Evolutionary conservation across 2,113 vertebrate species (phyloP).

Genomic region (Rhinoderma darwinii): DNA sequence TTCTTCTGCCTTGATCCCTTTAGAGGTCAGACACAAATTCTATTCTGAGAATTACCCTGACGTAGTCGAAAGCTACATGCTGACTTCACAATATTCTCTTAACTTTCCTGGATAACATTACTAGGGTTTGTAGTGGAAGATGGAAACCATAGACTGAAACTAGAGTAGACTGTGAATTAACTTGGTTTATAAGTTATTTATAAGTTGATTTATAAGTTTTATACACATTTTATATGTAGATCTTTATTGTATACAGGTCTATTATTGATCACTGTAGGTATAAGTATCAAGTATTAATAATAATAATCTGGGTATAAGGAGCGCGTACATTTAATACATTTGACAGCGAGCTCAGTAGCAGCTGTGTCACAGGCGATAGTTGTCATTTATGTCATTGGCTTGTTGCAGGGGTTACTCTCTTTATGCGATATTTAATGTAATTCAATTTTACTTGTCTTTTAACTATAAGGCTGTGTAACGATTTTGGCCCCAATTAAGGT

Average conservation of each 20-base stretch:
- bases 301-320: constrained; percentile 44
- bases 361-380: constrained; percentile 54
- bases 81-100: constrained; percentile 50
- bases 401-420: background rate
- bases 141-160: background rate
- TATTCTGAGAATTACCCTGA: constrained; percentile 56
- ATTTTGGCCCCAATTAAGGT: background rate
- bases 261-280: background rate
- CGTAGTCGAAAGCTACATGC: constrained; percentile 37
- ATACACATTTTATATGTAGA: background rate
- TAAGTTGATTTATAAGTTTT: background rate
- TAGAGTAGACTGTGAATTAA: background rate
- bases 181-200: background rate
- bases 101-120: constrained; percentile 32
- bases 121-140: background rate
- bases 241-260: background rate
- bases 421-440: background rate
- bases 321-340: constrained; percentile 63
- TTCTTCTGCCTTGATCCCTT: constrained; percentile 74
- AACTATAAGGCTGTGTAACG: too few species aligned
- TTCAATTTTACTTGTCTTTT: too few species aligned
- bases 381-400: background rate
- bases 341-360: constrained; percentile 57
- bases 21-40: constrained; percentile 74
- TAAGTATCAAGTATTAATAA: background rate